Percentiles rank a stretch among this genome's conserved stretches.
phyloP scores from a whole-genome alignment of 2,888 invertebrate genomes.

The Cantharis nigra region DNA sequence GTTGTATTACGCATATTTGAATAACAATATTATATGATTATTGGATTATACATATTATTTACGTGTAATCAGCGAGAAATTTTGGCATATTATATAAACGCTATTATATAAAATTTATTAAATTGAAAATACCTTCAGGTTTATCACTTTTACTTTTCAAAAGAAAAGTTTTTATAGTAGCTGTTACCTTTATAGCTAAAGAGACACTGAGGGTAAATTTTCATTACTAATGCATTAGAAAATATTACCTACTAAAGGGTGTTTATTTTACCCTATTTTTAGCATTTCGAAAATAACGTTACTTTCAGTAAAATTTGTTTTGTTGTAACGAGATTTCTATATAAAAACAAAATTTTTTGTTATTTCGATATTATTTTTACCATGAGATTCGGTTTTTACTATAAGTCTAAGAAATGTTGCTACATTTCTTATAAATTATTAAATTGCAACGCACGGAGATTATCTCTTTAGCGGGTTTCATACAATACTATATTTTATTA shows the following conservation, averaged over 20 bases:
- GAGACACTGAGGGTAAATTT: not conserved
- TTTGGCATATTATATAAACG: not conserved
- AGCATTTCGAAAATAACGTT: not conserved
- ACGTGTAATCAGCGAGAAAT: too few species aligned
- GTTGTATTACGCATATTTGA: not conserved
- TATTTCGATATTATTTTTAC: not conserved
- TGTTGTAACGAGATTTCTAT: not conserved
- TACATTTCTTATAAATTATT: too few species aligned
- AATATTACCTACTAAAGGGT: not conserved
- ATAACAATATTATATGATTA: not conserved
- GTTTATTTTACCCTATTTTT: not conserved
- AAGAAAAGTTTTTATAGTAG: not conserved
- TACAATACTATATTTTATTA: too few species aligned
- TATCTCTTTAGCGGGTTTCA: too few species aligned
- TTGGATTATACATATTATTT: too few species aligned
- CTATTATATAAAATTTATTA: not conserved
- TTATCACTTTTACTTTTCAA: not conserved
- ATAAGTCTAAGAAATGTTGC: too few species aligned
- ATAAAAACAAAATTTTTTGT: not conserved
- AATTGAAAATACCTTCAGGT: not conserved
- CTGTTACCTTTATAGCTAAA: not conserved
- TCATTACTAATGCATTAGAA: not conserved
- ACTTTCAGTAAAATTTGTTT: not conserved
- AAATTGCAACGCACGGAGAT: too few species aligned
- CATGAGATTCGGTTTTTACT: too few species aligned